Evolutionary conservation across 2,797 vertebrate species (phyloP).

Genomic region (Gymnocypris eckloni): DNA sequence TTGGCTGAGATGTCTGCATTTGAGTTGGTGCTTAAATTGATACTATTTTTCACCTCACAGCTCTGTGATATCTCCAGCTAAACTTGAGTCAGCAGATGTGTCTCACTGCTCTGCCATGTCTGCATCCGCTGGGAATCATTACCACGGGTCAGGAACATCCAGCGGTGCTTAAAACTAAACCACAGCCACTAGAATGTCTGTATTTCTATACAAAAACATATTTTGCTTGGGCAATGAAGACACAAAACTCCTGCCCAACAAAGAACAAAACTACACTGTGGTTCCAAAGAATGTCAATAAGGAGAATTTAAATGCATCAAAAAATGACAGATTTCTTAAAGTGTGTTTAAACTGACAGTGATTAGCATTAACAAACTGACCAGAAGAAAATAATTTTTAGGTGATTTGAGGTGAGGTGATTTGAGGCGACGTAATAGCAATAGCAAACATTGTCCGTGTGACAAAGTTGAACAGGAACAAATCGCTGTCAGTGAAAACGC

Average conservation of each 20-base stretch:
- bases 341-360: not conserved
- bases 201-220: conserved; percentile 34
- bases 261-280: not conserved
- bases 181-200: conserved; percentile 47
- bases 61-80: conserved; percentile 45
- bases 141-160: conserved; percentile 48
- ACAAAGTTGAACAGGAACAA: not conserved
- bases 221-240: conserved; percentile 17
- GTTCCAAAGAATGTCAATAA: not conserved
- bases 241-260: conserved; percentile 31
- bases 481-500: not conserved
- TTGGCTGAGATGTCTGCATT: conserved; percentile 51
- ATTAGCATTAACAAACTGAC: not conserved
- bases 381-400: not conserved
- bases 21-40: conserved; percentile 45
- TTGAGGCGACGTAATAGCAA: not conserved
- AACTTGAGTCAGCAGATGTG: conserved; percentile 52
- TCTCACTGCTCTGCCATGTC: conserved; percentile 46
- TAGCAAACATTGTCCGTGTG: not conserved
- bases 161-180: conserved; percentile 43
- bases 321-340: not conserved
- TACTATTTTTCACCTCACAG: conserved; percentile 49
- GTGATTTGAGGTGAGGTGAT: not conserved
- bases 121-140: conserved; percentile 48
- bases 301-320: not conserved